A percentile compares a stretch with the other conserved stretches of the same genome.
These are phyloP conservation scores for Alsophila aescularia DNA, from an alignment of 2,888 invertebrate species.

Conservation along the genomic window DNA sequence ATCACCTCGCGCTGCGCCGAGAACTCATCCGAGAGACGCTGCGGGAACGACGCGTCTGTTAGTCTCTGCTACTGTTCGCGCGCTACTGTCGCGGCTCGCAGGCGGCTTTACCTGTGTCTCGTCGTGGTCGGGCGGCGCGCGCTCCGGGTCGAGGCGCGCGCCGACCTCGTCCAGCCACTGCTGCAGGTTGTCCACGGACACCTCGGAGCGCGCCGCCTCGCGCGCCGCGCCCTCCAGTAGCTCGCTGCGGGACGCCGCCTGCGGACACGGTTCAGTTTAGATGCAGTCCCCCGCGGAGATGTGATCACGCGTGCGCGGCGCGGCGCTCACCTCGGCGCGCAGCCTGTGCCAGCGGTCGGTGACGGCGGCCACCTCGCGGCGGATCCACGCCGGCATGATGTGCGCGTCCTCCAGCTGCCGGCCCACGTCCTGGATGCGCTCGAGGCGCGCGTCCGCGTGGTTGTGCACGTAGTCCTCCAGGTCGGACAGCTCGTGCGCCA, in stretches of 20 bases:
- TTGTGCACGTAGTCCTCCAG: constrained; percentile 91
- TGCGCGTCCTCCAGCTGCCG: constrained; percentile 89
- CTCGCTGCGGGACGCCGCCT: no score
- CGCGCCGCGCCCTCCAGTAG: constrained; percentile 84
- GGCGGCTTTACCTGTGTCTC: no score
- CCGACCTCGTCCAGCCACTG: constrained; percentile 85
- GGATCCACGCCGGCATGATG: constrained; percentile 89
- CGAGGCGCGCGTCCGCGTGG: constrained; percentile 88
- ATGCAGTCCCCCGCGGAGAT: no score
- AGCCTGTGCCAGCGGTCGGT: constrained; percentile 87
- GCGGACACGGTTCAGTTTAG: no score
- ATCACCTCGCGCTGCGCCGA: constrained; percentile 80
- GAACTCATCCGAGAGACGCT: constrained; percentile 26
- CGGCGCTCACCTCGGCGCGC: constrained; percentile 39
- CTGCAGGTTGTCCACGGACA: constrained; percentile 88
- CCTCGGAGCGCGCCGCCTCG: constrained; percentile 91
- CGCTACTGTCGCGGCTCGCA: no score
- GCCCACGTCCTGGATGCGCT: constrained; percentile 90
- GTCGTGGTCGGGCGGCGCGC: no score
- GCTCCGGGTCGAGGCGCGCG: constrained; percentile 15
- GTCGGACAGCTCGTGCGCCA: constrained; percentile 94
- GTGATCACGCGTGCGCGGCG: no score
- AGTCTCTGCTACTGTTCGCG: no score
- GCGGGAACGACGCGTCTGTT: background rate
- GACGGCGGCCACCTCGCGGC: constrained; percentile 86